Conservation (phyloP, 2,113 vertebrate genomes). For the Sinocyclocheilus rhinocerous region DNA sequence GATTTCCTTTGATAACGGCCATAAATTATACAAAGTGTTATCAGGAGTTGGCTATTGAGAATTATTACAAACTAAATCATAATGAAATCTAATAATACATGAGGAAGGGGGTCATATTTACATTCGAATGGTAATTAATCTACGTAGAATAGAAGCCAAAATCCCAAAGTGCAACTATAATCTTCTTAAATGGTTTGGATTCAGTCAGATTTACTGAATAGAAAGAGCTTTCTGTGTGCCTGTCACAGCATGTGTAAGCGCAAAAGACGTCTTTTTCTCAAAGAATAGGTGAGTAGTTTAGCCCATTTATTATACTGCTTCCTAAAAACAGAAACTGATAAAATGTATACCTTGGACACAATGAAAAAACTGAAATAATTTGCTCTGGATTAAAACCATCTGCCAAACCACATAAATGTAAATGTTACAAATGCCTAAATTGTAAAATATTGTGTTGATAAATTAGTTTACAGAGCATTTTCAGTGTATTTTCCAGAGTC, state of each 20-base stretch:
- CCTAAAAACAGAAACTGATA: not conserved
- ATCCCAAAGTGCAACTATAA: constrained; percentile 9
- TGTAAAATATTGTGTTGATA: not conserved
- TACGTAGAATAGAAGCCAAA: not conserved
- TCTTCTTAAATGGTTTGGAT: not conserved
- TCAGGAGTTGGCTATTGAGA: not conserved
- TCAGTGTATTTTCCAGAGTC: not conserved
- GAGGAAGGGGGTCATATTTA: not conserved
- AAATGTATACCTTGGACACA: not conserved
- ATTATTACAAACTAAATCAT: constrained; percentile 4
- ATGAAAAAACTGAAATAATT: not conserved
- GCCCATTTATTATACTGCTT: not conserved
- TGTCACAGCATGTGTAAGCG: not conserved
- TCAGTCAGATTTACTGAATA: constrained; percentile 21
- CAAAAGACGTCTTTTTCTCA: not conserved
- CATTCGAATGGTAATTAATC: constrained; percentile 3
- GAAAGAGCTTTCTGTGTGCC: constrained; percentile 1
- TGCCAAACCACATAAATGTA: not conserved
- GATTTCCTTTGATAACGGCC: not conserved
- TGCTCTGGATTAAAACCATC: not conserved
- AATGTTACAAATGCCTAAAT: not conserved
- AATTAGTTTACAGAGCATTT: not conserved
- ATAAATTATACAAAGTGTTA: constrained; percentile 1
- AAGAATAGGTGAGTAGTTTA: not conserved
- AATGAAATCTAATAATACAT: constrained; percentile 25